Evolutionary conservation across 2,888 invertebrate species (phyloP).

Genomic region (Ophioninae sp.): DNA sequence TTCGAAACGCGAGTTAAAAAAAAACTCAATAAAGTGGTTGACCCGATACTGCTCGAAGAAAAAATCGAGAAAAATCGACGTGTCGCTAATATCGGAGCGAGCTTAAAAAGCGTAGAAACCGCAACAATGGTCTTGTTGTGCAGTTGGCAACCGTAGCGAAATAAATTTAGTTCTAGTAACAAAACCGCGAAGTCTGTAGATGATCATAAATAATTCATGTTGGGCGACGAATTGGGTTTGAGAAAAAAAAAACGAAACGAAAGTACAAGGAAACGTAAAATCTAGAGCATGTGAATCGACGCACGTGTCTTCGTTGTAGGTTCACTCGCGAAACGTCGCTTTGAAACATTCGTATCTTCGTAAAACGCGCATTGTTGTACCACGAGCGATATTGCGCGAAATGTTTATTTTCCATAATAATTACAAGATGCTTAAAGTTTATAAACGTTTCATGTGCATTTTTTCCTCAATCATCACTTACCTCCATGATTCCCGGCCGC

Average conservation of each 20-base stretch:
- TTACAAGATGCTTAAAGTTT: neutral
- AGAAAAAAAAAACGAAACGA: constrained; percentile 32
- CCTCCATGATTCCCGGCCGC: constrained; percentile 79
- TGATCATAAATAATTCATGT: constrained; percentile 52
- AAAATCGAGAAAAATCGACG: neutral
- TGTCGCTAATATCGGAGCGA: neutral
- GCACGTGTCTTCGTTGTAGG: constrained; percentile 61
- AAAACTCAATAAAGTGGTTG: neutral
- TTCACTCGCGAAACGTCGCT: constrained; percentile 33
- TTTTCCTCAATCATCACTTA: constrained; percentile 68
- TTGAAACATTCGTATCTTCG: constrained; percentile 24
- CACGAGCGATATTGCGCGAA: neutral
- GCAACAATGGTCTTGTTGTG: constrained; percentile 1
- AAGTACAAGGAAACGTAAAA: constrained; percentile 28
- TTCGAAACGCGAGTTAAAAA: neutral
- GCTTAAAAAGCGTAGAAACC: neutral
- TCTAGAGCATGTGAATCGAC: constrained; percentile 63
- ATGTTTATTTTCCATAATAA: neutral
- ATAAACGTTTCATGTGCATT: neutral
- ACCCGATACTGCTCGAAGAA: neutral
- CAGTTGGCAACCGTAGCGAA: constrained; percentile 20
- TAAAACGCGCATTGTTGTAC: constrained; percentile 21
- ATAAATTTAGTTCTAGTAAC: constrained; percentile 27
- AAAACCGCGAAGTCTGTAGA: constrained; percentile 12
- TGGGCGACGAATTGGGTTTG: neutral